Base-by-base conservation (phyloP, 1,140 invertebrate species). In the Drepana arcuata region DNA sequence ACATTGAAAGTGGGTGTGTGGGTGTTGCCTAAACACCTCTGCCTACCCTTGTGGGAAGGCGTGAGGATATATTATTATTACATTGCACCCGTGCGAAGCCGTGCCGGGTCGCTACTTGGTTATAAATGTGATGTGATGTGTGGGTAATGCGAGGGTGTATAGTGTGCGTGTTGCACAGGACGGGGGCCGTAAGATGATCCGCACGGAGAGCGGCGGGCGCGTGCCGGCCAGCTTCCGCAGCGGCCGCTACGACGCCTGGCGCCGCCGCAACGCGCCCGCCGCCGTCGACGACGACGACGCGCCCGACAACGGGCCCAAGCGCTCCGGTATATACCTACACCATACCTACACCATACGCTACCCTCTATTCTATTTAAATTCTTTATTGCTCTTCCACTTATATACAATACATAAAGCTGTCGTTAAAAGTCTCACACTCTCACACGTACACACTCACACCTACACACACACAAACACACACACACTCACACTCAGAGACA, bases 181-280 rank as follows among this genome's bases (percentile, higher is more conserved):
- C 39, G 73, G 75, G 14, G 71, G 73, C 12, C 66, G 69, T 14
- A 78, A 78, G 41, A 84, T 81, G 79, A 97, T 99, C 48, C 91
- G 90, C 47, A 98, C 97, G 2, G 97, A 99, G 82, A 96, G 94
- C 35, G 97, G 97, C 6, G 89, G 88, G 0, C 95, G 94, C 90
- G 96, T 99, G 54, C 90, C 95, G 1, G 95, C 96, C 0, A 92
- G 93, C 0, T 99, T 95, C 73, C 98, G 98, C 79, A 92, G 93
- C 30, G 91, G 96, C 46, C 85, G 92, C 44, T 99, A 98, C 73
- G 88, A 89, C 29, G 86, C 91, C 21, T 99, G 96, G 96, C 90
- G 93, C 54, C 88, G 94, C 41, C 93, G 91, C 50, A 92, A 89
- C 44, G 85, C 87, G 28, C 78, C 81, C 6, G 69, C 84, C 27